A percentile compares a stretch with the other conserved stretches of the same genome.
Evolutionary conservation across 2,113 vertebrate genomes (phyloP).

Genomic region (Dascyllus trimaculatus): DNA sequence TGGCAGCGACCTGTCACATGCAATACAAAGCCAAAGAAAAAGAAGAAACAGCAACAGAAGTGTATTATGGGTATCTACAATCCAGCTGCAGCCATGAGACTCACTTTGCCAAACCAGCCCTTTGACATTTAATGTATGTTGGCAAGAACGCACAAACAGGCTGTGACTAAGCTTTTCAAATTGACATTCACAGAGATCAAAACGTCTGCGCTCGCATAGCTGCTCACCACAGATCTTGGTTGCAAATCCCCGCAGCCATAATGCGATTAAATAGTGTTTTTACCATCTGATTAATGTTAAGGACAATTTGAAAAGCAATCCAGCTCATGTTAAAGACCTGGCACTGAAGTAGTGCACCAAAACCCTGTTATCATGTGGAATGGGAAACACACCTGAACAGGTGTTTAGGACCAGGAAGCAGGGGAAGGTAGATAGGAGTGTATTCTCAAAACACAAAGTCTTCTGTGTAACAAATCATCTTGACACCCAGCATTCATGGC

Average conservation of each 20-base stretch:
- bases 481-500: no score
- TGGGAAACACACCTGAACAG: conserved; percentile 49
- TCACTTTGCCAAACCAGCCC: conserved; percentile 37
- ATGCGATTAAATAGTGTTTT: conserved; percentile 55
- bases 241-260: conserved; percentile 45
- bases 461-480: conserved; percentile 44
- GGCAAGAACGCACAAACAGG: conserved; percentile 50
- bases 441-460: conserved; percentile 47
- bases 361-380: conserved; percentile 45
- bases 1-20: conserved; percentile 43
- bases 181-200: conserved; percentile 35
- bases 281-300: conserved; percentile 39
- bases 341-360: conserved; percentile 15
- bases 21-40: conserved; percentile 53
- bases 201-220: conserved; percentile 39
- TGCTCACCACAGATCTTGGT: conserved; percentile 43
- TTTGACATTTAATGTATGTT: conserved; percentile 56
- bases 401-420: conserved; percentile 42
- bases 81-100: conserved; percentile 19
- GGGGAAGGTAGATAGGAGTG: conserved; percentile 33
- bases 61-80: conserved; percentile 28
- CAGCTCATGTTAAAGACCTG: conserved; percentile 38
- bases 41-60: conserved; percentile 44
- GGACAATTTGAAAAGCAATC: conserved; percentile 16
- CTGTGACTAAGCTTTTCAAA: conserved; percentile 52